Conservation (phyloP, 1,140 invertebrate species). For the Rhopalosiphum padi region DNA sequence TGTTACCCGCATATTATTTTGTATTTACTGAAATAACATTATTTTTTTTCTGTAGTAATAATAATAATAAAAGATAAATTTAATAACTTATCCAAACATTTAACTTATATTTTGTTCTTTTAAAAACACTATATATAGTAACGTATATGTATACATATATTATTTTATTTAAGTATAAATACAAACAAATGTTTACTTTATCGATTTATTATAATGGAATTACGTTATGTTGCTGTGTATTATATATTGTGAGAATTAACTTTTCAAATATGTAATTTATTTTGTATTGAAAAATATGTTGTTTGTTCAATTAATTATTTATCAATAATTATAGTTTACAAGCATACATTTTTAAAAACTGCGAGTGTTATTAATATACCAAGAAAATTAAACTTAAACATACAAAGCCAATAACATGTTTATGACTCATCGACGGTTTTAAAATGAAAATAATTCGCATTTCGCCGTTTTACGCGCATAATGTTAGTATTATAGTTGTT, state of each 20-base stretch:
- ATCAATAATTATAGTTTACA: slow-evolving; percentile 13
- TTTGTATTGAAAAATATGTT: background rate
- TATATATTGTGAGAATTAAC: background rate
- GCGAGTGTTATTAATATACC: background rate
- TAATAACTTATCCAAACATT: slow-evolving; percentile 32
- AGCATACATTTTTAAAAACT: background rate
- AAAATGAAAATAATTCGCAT: background rate
- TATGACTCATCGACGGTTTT: slow-evolving; percentile 11
- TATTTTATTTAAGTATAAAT: slow-evolving; percentile 7
- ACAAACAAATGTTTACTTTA: slow-evolving; percentile 29
- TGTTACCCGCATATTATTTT: slow-evolving; percentile 11
- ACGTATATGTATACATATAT: background rate
- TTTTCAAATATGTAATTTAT: slow-evolving; percentile 20
- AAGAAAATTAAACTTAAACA: background rate
- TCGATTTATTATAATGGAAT: slow-evolving; percentile 30
- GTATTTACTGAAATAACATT: background rate
- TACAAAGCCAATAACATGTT: background rate
- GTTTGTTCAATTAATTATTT: slow-evolving; percentile 25
- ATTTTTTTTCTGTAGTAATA: slow-evolving; percentile 4
- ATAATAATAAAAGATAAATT: slow-evolving; percentile 17
- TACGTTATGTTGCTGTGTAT: background rate
- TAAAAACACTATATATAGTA: background rate
- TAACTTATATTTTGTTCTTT: background rate
- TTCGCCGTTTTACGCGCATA: background rate
- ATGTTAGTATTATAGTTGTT: background rate